Percentiles rank a stretch among this genome's conserved stretches.
Conservation (phyloP, 1,140 invertebrate species). For the Dendroctonus ponderosae region DNA sequence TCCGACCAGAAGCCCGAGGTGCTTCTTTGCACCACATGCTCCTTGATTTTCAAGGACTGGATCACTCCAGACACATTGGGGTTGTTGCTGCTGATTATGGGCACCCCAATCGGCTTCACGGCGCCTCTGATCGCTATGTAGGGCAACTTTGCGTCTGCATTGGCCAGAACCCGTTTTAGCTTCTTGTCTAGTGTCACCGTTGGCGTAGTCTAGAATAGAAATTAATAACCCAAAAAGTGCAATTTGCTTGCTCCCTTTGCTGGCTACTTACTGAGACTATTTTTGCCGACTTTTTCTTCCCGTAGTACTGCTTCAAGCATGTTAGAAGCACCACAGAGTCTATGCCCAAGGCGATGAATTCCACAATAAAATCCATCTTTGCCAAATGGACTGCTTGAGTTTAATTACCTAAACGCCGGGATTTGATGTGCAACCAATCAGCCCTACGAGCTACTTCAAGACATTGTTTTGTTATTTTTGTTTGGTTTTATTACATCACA, state of each 20-base stretch:
- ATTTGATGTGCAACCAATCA: too few species aligned
- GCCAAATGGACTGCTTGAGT: too few species aligned
- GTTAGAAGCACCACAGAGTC: constrained; percentile 69
- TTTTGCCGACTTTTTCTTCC: constrained; percentile 65
- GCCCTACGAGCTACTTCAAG: too few species aligned
- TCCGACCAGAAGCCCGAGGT: constrained; percentile 79
- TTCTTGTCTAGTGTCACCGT: constrained; percentile 64
- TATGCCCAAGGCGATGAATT: constrained; percentile 67
- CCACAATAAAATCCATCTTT: constrained; percentile 59
- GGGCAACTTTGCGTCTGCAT: constrained; percentile 61
- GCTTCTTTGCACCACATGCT: constrained; percentile 72
- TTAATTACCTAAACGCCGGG: constrained; percentile 2
- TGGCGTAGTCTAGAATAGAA: constrained; percentile 60
- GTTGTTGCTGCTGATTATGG: constrained; percentile 68
- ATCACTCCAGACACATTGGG: constrained; percentile 69
- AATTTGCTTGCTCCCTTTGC: neutral
- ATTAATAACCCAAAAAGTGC: neutral
- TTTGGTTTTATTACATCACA: too few species aligned
- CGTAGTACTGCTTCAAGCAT: constrained; percentile 68
- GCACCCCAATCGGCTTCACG: constrained; percentile 69
- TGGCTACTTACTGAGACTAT: constrained; percentile 61
- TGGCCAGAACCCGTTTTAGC: constrained; percentile 60
- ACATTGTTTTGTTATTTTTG: too few species aligned
- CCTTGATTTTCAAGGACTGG: constrained; percentile 68
- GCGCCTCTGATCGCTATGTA: constrained; percentile 71